Evolutionary conservation across 2,113 vertebrate species (phyloP).

Genomic region (Melanerpes formicivorus): DNA sequence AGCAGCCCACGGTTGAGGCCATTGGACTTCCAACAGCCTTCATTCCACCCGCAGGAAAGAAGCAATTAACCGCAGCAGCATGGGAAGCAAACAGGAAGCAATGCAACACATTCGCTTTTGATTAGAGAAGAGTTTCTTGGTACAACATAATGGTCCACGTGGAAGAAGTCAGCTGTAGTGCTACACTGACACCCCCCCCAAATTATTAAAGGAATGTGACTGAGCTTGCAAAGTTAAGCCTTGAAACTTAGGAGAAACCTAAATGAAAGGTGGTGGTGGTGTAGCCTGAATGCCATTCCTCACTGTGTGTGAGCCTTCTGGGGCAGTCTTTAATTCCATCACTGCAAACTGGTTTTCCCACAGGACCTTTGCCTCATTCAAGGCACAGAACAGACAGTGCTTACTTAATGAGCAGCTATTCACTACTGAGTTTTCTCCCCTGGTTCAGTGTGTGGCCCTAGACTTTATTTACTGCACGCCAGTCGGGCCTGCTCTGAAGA

Average conservation of each 20-base stretch:
- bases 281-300: too few relatives aligned
- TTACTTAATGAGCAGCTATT: constrained; percentile 55
- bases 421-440: constrained; percentile 18
- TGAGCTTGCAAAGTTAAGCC: constrained; percentile 20
- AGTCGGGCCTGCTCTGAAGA: constrained; percentile 18
- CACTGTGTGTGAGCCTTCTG: not conserved
- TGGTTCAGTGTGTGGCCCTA: constrained; percentile 22
- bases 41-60: constrained; percentile 48
- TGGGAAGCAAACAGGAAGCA: constrained; percentile 53
- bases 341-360: constrained; percentile 44
- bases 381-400: not conserved
- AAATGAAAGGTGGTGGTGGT: not conserved
- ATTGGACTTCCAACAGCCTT: constrained; percentile 36
- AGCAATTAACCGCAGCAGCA: constrained; percentile 15
- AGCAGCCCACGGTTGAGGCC: constrained; percentile 51
- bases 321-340: constrained; percentile 46
- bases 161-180: not conserved
- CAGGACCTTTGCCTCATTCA: not conserved
- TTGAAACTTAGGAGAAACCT: not conserved
- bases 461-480: constrained; percentile 14
- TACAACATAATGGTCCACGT: not conserved
- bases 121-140: not conserved
- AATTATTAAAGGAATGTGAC: not conserved
- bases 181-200: not conserved
- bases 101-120: constrained; percentile 16